These are phyloP conservation scores for Zaprionus gabonicus DNA, from an alignment of 1,140 invertebrate genomes.

Conservation along the genomic window DNA sequence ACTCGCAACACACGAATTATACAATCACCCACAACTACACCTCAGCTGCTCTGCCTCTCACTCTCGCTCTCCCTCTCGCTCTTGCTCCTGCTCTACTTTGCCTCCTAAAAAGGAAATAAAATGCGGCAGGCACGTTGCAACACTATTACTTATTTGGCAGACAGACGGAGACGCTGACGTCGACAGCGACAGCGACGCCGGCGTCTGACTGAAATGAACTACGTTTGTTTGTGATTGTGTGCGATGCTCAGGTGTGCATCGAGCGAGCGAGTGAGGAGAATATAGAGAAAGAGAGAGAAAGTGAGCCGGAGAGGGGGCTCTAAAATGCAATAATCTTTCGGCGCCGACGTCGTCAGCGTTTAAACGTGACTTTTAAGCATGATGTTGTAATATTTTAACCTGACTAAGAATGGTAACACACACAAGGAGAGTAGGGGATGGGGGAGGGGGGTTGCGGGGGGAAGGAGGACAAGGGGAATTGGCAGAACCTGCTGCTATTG, in stretches of 20 bases:
- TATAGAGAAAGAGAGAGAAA: not conserved
- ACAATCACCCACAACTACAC: constrained; percentile 66
- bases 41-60: not conserved
- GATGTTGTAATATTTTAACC: constrained; percentile 83
- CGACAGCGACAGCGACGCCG: constrained; percentile 36
- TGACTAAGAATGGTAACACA: constrained; percentile 67
- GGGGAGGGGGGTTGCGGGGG: not conserved
- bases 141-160: constrained; percentile 82
- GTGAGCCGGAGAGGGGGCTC: constrained; percentile 26
- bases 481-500: constrained; percentile 49
- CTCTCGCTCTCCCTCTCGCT: not conserved
- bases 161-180: constrained; percentile 61
- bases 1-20: constrained; percentile 77
- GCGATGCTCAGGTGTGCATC: constrained; percentile 37
- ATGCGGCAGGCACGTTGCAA: constrained; percentile 82
- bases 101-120: constrained; percentile 69
- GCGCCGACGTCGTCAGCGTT: constrained; percentile 81
- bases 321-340: constrained; percentile 83
- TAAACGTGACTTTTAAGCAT: constrained; percentile 83
- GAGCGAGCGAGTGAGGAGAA: constrained; percentile 7
- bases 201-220: constrained; percentile 78
- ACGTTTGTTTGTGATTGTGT: constrained; percentile 77
- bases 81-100: not conserved
- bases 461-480: constrained; percentile 14
- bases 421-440: not conserved